phyloP scores from a whole-genome alignment of 2,797 vertebrate species.

The Catostomus latipinnis region DNA sequence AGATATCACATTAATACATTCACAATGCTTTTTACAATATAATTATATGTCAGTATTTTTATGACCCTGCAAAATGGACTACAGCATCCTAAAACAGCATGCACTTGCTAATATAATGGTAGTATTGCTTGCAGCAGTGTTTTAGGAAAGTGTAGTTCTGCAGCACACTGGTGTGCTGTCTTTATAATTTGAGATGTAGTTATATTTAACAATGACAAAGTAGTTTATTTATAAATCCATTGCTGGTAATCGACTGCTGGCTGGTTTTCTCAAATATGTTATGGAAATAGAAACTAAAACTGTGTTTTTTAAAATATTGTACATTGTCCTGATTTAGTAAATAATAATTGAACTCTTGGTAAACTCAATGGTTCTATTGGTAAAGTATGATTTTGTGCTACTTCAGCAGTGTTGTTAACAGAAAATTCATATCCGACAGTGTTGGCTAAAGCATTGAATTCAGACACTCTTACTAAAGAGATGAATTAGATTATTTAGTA shows the following conservation, averaged over 20 bases:
- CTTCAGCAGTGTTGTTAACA: not conserved
- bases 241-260: not conserved
- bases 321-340: conserved; percentile 2
- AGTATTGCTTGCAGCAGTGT: not conserved
- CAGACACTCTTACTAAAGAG: conserved; percentile 22
- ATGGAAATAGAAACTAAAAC: not conserved
- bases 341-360: not conserved
- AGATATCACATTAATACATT: conserved; percentile 3
- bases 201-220: not conserved
- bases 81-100: conserved; percentile 28
- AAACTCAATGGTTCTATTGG: no score
- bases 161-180: not conserved
- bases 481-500: conserved; percentile 38
- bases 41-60: not conserved
- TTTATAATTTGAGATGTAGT: not conserved
- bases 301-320: not conserved
- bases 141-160: conserved; percentile 10
- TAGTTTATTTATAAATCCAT: not conserved
- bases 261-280: not conserved
- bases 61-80: not conserved
- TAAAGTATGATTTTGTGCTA: not conserved
- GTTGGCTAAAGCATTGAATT: conserved; percentile 12
- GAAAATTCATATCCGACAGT: not conserved
- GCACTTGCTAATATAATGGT: conserved; percentile 14
- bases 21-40: not conserved